Percentiles rank a stretch among this genome's conserved stretches.
These are phyloP conservation scores for Ictidomys tridecemlineatus DNA, from an alignment of 2,113 vertebrate species.

Conservation along the genomic window DNA sequence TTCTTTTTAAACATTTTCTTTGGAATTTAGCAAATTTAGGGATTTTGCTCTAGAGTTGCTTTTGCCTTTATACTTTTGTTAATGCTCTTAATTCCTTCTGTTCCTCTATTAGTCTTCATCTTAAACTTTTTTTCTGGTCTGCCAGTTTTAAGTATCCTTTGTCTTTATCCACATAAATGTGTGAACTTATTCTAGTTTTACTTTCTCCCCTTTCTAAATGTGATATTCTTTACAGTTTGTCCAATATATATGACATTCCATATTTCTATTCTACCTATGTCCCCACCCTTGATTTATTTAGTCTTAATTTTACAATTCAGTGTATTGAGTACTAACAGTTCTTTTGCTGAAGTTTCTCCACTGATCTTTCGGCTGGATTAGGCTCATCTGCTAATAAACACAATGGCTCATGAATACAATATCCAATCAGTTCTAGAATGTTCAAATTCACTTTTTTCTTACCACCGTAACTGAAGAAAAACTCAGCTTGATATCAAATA, in stretches of 20 bases:
- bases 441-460: background rate
- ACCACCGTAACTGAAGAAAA: background rate
- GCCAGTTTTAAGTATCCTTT: background rate
- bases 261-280: background rate
- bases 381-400: background rate
- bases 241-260: background rate
- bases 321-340: background rate
- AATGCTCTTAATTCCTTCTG: background rate
- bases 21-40: slow-evolving; percentile 4
- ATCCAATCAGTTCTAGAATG: background rate
- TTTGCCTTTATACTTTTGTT: slow-evolving; percentile 21
- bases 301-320: background rate
- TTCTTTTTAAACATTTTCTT: slow-evolving; percentile 5
- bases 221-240: background rate
- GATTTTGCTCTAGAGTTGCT: slow-evolving; percentile 22
- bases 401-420: background rate
- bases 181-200: background rate
- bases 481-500: background rate
- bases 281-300: background rate
- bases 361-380: background rate
- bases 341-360: background rate
- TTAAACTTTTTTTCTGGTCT: background rate
- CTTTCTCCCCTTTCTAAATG: background rate
- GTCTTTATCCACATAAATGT: background rate
- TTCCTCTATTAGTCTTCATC: background rate